phyloP scores from a whole-genome alignment of 2,797 vertebrate genomes.

The Knipowitschia caucasica region DNA sequence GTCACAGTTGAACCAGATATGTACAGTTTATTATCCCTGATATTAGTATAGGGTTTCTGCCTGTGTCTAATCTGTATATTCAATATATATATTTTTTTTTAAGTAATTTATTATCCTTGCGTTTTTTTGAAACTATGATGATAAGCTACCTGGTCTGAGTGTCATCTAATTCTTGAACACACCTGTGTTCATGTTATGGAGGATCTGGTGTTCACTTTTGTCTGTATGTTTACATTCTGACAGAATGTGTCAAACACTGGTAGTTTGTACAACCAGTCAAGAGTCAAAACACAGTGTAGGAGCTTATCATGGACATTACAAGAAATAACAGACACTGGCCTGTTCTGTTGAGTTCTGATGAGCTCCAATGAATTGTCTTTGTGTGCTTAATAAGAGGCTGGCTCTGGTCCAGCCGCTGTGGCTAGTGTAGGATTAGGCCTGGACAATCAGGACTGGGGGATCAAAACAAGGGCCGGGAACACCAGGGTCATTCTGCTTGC shows the following conservation, averaged over 20 bases:
- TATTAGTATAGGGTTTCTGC: no score
- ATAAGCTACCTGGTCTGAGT: background rate
- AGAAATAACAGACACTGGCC: constrained; percentile 38
- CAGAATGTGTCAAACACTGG: constrained; percentile 8
- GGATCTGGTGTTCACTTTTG: background rate
- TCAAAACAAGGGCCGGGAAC: constrained; percentile 90
- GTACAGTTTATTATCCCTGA: no score
- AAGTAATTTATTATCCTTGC: no score
- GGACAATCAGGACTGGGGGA: constrained; percentile 88
- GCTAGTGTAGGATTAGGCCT: constrained; percentile 86
- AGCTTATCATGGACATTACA: constrained; percentile 24
- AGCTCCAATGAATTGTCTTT: constrained; percentile 86
- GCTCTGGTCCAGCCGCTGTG: constrained; percentile 79
- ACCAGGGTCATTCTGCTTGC: constrained; percentile 85
- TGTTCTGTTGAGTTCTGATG: constrained; percentile 53
- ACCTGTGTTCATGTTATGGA: background rate
- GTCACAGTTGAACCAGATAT: no score
- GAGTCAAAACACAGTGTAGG: no score
- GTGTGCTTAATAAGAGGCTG: constrained; percentile 88
- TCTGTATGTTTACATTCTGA: constrained; percentile 22
- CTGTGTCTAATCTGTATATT: no score
- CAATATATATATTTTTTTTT: no score
- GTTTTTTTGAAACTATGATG: no score
- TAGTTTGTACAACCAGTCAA: no score
- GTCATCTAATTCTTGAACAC: background rate